Evolutionary conservation across 2,888 invertebrate genomes (phyloP), one percentile per base, ranked within the genome.

Genomic region (Drosophila meridionalis): DNA sequence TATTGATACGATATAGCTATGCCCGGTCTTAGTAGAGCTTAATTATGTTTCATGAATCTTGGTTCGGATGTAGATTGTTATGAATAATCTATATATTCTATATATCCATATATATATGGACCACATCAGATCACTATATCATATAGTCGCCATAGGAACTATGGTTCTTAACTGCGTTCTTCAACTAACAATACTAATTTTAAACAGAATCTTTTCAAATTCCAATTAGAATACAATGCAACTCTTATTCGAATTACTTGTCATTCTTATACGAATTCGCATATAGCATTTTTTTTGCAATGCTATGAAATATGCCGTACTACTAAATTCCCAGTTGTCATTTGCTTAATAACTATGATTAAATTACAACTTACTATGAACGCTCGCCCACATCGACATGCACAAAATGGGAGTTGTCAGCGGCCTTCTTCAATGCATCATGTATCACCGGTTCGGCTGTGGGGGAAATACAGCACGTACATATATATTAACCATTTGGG

Each of bases 341-440:
- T 8, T 20, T n/a, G 11, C 6, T 34, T 8, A 9, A 45, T 45
- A 63, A 30, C 47, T 47, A 14, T 28, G 28, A 30, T 34, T 50
- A 8, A 65, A 79, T 75, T 62, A 57, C 7, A 70, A 95, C 96
- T 95, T 94, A 97, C 97, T 94, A 96, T 40, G 94, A 91, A 75
- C 96, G 94, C 69, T 96, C 96, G 42, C 97, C 97, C 73, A 97
- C 97, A 93, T 96, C 95, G 5, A 97, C 97, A 91, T 96, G 95
- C 34, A 96, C 94, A 91, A 97, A 96, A 83, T 95, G 95, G 0
- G 95, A 93, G 76, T 95, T 94, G 59, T 94, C 95, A 5, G 96
- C 93, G 12, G 95, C 94, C 76, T 94, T 94, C 78, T 92, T 91
- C n/a, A 97, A 87, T 74, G 94, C 96, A 73, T 95, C 94, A 82